Base-by-base conservation (phyloP, 2,888 invertebrate genomes). In the Crematogaster levior region DNA sequence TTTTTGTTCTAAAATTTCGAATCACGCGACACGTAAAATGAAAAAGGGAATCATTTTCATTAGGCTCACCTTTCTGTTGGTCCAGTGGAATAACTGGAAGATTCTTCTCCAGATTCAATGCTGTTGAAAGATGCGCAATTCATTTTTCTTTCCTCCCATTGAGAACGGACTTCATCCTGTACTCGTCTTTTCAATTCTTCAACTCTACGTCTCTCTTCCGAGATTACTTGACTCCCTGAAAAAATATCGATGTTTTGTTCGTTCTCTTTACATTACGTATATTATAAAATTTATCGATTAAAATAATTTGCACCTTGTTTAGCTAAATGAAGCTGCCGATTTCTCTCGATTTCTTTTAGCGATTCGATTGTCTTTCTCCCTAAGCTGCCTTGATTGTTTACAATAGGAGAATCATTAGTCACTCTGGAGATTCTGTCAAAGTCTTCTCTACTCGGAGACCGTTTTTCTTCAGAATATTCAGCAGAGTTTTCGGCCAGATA, bases 341-440 rank as follows among this genome's bases (percentile, higher is more conserved):
- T 98, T 91, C 97, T 96, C 94, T 98, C 98, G 84, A 98, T 98
- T 95, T 98, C 98, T 95, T 97, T 97, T 83, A 98, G 95, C 89
- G 98, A 98, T 90, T 98, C 98, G 88, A 98, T 96, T 0, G 98
- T 97, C 92, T 97, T 96, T 84, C 97, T 96, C 24, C 97, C 97
- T 60, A 97, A 94, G 3, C 97, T 96, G 77, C 96, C 96, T 5
- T 96, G 96, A 81, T 97, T 95, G 79, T 93, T 93, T 75, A 95
- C 95, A 82, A 98, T 96, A 4, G 98, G 98, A 1, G 98, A 97
- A 93, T 97, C 97, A 21, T 96, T 96, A 0, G 98, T 98, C n/a
- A 98, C 97, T 94, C 97, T 97, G n/a, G 97, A 97, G 92, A 98
- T 98, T 89, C 98, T 96, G 93, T 98, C 98, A 82, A 98, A 97